Base-by-base conservation (phyloP, 2,113 vertebrate genomes). In the Marcusenius ussheri region DNA sequence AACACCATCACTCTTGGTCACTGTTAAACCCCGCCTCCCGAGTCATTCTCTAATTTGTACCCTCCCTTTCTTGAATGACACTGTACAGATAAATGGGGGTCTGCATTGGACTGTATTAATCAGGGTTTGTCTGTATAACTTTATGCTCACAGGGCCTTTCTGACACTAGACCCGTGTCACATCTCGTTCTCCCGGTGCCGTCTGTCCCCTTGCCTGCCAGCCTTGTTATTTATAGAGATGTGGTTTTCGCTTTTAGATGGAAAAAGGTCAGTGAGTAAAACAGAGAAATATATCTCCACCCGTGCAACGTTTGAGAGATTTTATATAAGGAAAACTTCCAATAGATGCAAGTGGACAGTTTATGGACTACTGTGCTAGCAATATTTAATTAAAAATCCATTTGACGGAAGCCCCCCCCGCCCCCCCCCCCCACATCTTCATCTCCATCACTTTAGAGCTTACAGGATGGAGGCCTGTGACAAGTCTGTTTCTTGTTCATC, bases 101-200 rank as follows among this genome's bases (percentile, higher is more conserved):
- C 93, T 91, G 92, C 93, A 89, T 87, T 91, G 92, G 92, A 95
- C 95, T 93, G 95, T 93, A 97, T 97, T 96, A 96, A 95, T 97
- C 96, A 96, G 93, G 88, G 93, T 95, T 95, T 94, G 96, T 96
- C 95, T 96, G 94, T 95, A 95, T 97, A 96, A 96, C 95, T 96
- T 96, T 96, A 96, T 95, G 94, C 95, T 96, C 95, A 93, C 95
- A 92, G 95, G 95, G 95, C 94, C 94, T 96, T 94, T 96, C 94
- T 96, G 95, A 95, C 95, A 96, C 93, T 83, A 92, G 94, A 94
- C 94, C 94, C 95, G 92, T 94, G 90, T 95, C 93, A 93, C 94
- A 92, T 93, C 70, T 93, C 88, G 90, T 87, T 88, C 93, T 91
- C 91, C 91, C 93, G 90, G 87, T 91, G 93, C 92, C 93, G 89